Evolutionary conservation across 1,140 invertebrate genomes (phyloP).

Genomic region (Diabrotica undecimpunctata): DNA sequence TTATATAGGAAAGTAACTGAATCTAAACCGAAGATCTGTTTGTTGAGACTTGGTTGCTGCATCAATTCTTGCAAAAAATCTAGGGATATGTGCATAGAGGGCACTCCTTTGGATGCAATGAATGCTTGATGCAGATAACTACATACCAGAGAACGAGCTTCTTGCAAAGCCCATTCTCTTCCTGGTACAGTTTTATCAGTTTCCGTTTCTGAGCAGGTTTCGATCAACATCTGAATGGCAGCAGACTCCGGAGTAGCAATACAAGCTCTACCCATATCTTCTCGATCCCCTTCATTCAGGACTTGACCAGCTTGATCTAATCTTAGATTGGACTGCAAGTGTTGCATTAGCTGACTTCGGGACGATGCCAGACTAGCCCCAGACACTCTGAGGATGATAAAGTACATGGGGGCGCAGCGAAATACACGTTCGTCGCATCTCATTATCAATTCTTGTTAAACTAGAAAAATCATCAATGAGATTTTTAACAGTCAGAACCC

Average conservation of each 20-base stretch:
- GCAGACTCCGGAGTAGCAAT: constrained; percentile 90
- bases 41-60: constrained; percentile 87
- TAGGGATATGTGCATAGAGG: constrained; percentile 97
- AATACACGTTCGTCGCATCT: constrained; percentile 86
- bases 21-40: constrained; percentile 97
- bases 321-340: constrained; percentile 73
- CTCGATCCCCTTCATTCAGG: constrained; percentile 77
- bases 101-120: constrained; percentile 87
- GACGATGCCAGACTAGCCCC: constrained; percentile 90
- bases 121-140: constrained; percentile 97
- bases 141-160: constrained; percentile 90
- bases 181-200: constrained; percentile 65
- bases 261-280: constrained; percentile 86
- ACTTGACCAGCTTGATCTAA: constrained; percentile 68
- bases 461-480: constrained; percentile 50
- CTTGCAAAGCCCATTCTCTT: constrained; percentile 76
- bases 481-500: constrained; percentile 85
- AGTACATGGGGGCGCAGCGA: constrained; percentile 83
- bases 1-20: constrained; percentile 86
- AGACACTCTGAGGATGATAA: constrained; percentile 83
- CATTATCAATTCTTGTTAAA: constrained; percentile 55
- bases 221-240: constrained; percentile 89
- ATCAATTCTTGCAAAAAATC: constrained; percentile 95
- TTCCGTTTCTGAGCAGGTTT: constrained; percentile 76
- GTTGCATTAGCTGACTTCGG: constrained; percentile 79